These are phyloP conservation scores for Sebastes vulpes DNA, from an alignment of 2,797 vertebrate species.

Conservation along the genomic window DNA sequence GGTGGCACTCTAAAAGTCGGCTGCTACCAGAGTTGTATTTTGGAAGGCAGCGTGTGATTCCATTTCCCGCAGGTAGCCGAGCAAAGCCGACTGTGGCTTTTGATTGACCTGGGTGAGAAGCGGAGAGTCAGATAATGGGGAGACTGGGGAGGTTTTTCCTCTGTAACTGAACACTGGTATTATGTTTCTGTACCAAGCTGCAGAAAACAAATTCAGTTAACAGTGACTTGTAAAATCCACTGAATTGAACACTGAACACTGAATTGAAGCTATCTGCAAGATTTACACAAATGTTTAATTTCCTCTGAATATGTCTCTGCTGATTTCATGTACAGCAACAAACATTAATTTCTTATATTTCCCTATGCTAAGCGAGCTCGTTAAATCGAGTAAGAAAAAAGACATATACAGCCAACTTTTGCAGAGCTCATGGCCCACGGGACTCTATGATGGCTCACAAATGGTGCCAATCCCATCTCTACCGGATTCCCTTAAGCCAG, in stretches of 20 bases:
- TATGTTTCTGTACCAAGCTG: not conserved
- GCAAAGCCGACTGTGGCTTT: conserved; percentile 21
- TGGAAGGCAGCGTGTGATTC: conserved; percentile 25
- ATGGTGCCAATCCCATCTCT: conserved; percentile 47
- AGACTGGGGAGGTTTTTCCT: conserved; percentile 19
- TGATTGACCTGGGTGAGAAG: conserved; percentile 38
- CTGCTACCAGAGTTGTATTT: conserved; percentile 20
- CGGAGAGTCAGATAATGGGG: conserved; percentile 28
- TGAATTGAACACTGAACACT: not conserved
- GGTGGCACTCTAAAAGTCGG: not conserved
- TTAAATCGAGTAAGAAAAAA: conserved; percentile 38
- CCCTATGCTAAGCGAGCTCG: conserved; percentile 14
- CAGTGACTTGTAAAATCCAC: conserved; percentile 6
- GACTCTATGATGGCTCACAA: conserved; percentile 52
- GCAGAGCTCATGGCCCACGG: conserved; percentile 11
- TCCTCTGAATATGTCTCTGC: not conserved
- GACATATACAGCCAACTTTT: conserved; percentile 21
- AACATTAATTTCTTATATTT: not conserved
- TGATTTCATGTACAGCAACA: conserved; percentile 4
- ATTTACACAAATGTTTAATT: conserved; percentile 4
- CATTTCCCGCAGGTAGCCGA: conserved; percentile 35
- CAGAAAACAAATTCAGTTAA: conserved; percentile 31
- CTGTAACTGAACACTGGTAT: conserved; percentile 43
- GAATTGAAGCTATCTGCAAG: not conserved
- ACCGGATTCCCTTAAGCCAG: conserved; percentile 43